These are phyloP conservation scores for Drosophila engyochracea DNA, from an alignment of 2,888 invertebrate genomes.

Conservation along the genomic window DNA sequence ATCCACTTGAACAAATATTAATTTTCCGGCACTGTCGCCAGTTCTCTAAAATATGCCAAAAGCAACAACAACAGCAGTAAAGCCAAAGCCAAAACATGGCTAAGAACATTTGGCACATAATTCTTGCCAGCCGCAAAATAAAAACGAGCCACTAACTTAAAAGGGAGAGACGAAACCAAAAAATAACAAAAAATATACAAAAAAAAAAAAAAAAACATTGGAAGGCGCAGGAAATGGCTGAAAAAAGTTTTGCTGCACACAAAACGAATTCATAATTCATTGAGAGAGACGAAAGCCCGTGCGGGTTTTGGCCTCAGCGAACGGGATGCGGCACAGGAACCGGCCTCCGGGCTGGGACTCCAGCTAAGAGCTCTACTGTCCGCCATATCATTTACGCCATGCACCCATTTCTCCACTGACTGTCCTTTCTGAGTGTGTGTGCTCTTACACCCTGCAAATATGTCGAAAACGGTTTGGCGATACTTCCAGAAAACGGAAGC, in stretches of 20 bases:
- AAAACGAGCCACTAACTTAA: constrained; percentile 44
- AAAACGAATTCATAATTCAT: constrained; percentile 77
- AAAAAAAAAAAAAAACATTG: constrained; percentile 3
- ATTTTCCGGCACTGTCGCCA: constrained; percentile 70
- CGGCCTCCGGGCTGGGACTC: constrained; percentile 24
- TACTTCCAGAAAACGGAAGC: neutral
- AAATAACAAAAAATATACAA: neutral
- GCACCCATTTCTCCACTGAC: constrained; percentile 28
- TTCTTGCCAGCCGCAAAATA: constrained; percentile 72
- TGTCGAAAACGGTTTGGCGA: neutral
- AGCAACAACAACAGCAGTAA: constrained; percentile 20
- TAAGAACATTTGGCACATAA: constrained; percentile 75
- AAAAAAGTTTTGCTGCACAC: constrained; percentile 53
- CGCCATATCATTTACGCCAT: constrained; percentile 62
- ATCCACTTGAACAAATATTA: constrained; percentile 76
- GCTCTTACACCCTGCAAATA: constrained; percentile 22
- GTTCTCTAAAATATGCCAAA: constrained; percentile 34
- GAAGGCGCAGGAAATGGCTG: constrained; percentile 9
- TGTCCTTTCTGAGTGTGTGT: neutral
- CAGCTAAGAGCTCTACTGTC: constrained; percentile 33
- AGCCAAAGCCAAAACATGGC: constrained; percentile 56
- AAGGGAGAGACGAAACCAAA: neutral
- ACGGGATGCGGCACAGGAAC: constrained; percentile 7
- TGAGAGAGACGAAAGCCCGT: constrained; percentile 44
- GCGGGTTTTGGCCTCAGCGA: constrained; percentile 13